Evolutionary conservation across 92 coral and sea anemone species (phyloP).

Genomic region (Porites rus): DNA sequence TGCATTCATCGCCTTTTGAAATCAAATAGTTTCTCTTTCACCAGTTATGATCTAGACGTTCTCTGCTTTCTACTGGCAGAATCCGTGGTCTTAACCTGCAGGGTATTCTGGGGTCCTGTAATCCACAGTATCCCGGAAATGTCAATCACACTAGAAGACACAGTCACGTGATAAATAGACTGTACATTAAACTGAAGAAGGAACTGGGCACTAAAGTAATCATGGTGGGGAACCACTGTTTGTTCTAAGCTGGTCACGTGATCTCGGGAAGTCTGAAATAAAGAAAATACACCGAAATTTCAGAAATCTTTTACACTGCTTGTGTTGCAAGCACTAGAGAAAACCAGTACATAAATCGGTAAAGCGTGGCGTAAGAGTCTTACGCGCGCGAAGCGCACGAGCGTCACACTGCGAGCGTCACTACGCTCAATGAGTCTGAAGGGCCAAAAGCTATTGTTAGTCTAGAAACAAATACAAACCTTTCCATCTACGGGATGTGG

Average conservation of each 20-base stretch:
- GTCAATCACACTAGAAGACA: slow-evolving; percentile 86
- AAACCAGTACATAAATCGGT: too few relatives aligned
- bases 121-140: slow-evolving; percentile 92
- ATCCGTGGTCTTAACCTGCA: slow-evolving; percentile 85
- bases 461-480: slow-evolving; percentile 52
- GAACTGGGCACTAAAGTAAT: slow-evolving; percentile 99
- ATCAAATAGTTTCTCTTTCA: not conserved
- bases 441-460: too few relatives aligned
- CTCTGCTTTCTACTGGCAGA: slow-evolving; percentile 63
- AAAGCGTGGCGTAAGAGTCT: too few relatives aligned
- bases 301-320: not conserved
- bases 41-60: slow-evolving; percentile 26
- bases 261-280: slow-evolving; percentile 68
- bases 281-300: not conserved
- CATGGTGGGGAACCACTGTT: slow-evolving; percentile 92
- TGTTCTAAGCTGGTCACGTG: slow-evolving; percentile 86
- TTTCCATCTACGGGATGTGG: slow-evolving; percentile 69
- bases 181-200: slow-evolving; percentile 84
- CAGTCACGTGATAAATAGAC: slow-evolving; percentile 84
- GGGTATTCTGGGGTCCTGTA: slow-evolving; percentile 88
- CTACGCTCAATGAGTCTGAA: too few relatives aligned
- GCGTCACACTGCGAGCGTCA: too few relatives aligned
- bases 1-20: too few relatives aligned
- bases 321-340: not conserved
- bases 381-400: too few relatives aligned